Percentiles rank a stretch among this genome's conserved stretches.
phyloP scores from a whole-genome alignment of 2,888 invertebrate genomes.

The Ochropleura leucogaster region DNA sequence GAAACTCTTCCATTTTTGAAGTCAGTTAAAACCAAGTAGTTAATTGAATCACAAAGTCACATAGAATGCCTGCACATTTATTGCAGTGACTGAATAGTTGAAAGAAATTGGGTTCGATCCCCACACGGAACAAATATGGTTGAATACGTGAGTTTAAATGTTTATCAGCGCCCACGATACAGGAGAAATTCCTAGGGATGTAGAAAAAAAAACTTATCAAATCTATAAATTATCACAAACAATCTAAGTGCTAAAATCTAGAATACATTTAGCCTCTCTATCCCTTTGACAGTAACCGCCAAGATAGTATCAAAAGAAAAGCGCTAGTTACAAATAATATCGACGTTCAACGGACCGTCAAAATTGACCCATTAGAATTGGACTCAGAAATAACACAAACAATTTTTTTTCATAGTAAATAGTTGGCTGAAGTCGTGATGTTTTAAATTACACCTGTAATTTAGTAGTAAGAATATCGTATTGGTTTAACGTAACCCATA shows the following conservation, averaged over 20 bases:
- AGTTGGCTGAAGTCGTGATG: constrained; percentile 23
- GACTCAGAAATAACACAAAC: constrained; percentile 27
- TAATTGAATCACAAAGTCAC: too few relatives aligned
- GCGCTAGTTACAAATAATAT: constrained; percentile 18
- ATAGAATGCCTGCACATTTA: background rate
- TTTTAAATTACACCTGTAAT: constrained; percentile 33
- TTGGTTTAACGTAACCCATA: constrained; percentile 18
- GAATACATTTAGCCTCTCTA: constrained; percentile 17
- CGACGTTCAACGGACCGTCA: constrained; percentile 14
- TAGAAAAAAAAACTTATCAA: background rate
- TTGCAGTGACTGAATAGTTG: too few relatives aligned
- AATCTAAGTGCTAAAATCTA: constrained; percentile 55
- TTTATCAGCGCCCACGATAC: too few relatives aligned
- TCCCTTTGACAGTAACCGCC: constrained; percentile 18
- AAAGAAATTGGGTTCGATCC: too few relatives aligned
- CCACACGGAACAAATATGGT: too few relatives aligned
- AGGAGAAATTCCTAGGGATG: too few relatives aligned
- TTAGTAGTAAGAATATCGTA: constrained; percentile 17
- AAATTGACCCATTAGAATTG: constrained; percentile 42
- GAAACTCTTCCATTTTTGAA: too few relatives aligned
- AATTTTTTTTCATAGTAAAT: constrained; percentile 21
- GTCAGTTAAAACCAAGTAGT: too few relatives aligned
- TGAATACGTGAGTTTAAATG: too few relatives aligned
- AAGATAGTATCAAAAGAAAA: constrained; percentile 21
- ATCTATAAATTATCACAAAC: constrained; percentile 39